Conservation (phyloP, 2,113 vertebrate genomes). For the Halcyon malimbica region DNA sequence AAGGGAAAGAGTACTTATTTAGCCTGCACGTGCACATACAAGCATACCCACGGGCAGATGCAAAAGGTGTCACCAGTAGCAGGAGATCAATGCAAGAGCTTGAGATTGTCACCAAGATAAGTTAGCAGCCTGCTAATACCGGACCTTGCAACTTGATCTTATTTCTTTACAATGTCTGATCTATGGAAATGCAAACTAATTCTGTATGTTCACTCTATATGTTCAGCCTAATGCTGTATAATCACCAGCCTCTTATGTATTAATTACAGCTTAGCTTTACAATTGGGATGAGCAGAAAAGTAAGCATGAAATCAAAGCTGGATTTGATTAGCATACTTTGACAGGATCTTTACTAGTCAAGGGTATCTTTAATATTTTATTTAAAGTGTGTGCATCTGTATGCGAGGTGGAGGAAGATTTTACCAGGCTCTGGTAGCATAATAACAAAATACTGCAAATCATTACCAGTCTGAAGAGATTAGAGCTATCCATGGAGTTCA, state of each 20-base stretch:
- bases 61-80: not conserved
- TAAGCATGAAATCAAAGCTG: constrained; percentile 72
- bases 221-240: constrained; percentile 68
- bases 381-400: not conserved
- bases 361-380: constrained; percentile 25
- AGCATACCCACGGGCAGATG: rapidly evolving
- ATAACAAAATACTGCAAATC: not conserved
- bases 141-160: constrained; percentile 39
- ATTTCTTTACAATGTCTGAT: constrained; percentile 51
- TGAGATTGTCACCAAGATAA: constrained; percentile 49
- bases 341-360: constrained; percentile 41
- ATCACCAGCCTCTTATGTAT: constrained; percentile 75
- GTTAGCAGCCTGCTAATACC: constrained; percentile 35
- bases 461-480: not conserved
- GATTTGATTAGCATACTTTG: constrained; percentile 73
- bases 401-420: not conserved
- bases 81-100: constrained; percentile 31
- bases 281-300: constrained; percentile 70
- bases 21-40: rapidly evolving
- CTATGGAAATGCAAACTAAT: constrained; percentile 55
- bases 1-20: not conserved
- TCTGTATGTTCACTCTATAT: constrained; percentile 54
- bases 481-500: not conserved
- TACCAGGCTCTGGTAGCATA: not conserved
- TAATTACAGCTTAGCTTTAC: constrained; percentile 76